These are phyloP conservation scores for Lymantria dispar DNA, from an alignment of 2,888 invertebrate species.

Conservation along the genomic window DNA sequence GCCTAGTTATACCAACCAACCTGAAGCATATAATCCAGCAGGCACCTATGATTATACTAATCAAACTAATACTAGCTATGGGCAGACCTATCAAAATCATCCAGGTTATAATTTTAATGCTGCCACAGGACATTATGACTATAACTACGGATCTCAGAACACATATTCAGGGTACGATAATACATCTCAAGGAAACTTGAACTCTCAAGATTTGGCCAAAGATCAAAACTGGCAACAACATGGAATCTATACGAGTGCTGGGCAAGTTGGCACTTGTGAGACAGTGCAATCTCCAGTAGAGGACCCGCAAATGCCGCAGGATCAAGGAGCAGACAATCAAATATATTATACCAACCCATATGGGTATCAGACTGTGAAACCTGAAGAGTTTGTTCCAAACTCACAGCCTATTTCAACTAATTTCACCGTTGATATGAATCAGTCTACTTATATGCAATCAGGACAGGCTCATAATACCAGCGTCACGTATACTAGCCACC, in stretches of 20 bases:
- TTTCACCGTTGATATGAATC: slow-evolving; percentile 59
- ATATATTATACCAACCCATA: slow-evolving; percentile 75
- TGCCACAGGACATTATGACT: slow-evolving; percentile 81
- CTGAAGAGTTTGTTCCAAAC: slow-evolving; percentile 21
- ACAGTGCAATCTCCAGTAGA: slow-evolving; percentile 77
- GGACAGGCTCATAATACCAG: slow-evolving; percentile 52
- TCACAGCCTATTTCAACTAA: slow-evolving; percentile 49
- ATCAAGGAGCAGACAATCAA: slow-evolving; percentile 44
- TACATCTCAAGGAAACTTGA: slow-evolving; percentile 40
- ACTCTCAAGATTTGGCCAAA: slow-evolving; percentile 44
- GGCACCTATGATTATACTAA: slow-evolving; percentile 40
- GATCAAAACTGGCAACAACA: slow-evolving; percentile 52
- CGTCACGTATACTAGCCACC: slow-evolving; percentile 58
- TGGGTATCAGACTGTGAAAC: slow-evolving; percentile 60
- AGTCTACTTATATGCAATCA: slow-evolving; percentile 69
- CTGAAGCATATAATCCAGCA: slow-evolving; percentile 42
- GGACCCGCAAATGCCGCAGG: slow-evolving; percentile 37
- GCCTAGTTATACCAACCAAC: slow-evolving; percentile 16
- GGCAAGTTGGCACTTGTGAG: slow-evolving; percentile 64
- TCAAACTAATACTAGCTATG: slow-evolving; percentile 43
- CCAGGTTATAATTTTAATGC: slow-evolving; percentile 84
- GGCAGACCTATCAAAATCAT: slow-evolving; percentile 75
- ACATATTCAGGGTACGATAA: slow-evolving; percentile 44
- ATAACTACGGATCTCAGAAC: slow-evolving; percentile 84
- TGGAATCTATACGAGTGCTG: slow-evolving; percentile 75